A percentile compares a stretch with the other conserved stretches of the same genome.
Conservation (phyloP, 2,797 vertebrate species). For the Sylvia borin region DNA sequence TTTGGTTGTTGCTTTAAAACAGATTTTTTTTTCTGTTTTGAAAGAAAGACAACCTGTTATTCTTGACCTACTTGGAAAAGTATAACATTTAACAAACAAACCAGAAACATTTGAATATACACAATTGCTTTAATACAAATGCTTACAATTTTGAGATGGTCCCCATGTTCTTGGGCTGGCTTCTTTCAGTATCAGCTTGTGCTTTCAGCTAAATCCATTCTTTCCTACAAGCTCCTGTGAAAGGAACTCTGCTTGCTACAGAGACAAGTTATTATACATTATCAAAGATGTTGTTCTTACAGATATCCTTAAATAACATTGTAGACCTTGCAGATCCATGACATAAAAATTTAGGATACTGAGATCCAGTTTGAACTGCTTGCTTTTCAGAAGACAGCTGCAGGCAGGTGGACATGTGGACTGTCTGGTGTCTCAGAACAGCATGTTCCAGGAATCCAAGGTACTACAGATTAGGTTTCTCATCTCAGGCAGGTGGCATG, state of each 20-base stretch:
- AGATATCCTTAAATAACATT: neutral
- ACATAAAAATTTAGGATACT: neutral
- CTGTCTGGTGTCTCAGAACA: neutral
- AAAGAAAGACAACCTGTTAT: neutral
- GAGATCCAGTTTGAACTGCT: neutral
- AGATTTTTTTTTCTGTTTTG: neutral
- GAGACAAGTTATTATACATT: rapidly evolving
- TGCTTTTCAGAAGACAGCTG: neutral
- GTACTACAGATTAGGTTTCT: neutral
- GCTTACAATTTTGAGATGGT: neutral
- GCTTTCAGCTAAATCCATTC: neutral
- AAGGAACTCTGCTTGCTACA: neutral
- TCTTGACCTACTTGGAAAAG: neutral
- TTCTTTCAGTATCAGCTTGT: neutral
- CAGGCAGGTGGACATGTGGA: neutral
- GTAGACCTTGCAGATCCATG: neutral
- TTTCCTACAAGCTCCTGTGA: neutral
- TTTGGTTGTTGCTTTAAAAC: neutral
- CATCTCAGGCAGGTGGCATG: neutral
- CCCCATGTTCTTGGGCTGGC: neutral
- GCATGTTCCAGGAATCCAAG: neutral
- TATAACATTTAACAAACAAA: neutral
- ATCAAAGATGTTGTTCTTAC: neutral
- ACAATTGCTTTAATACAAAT: neutral
- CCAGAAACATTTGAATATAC: neutral